These are phyloP conservation scores for Callospermophilus lateralis DNA, from an alignment of 2,113 vertebrate species.

Conservation along the genomic window DNA sequence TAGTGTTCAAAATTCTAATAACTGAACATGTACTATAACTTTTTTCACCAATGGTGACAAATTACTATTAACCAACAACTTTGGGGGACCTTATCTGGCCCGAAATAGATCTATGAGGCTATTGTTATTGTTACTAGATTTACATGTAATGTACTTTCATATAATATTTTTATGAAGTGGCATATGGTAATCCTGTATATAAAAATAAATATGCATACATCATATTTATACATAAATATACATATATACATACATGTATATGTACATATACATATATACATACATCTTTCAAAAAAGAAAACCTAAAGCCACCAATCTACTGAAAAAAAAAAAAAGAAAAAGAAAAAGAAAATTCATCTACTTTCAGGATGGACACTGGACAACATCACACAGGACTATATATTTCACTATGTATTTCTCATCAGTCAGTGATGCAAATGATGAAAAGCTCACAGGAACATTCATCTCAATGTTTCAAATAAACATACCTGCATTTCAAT, in stretches of 20 bases:
- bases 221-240: not conserved
- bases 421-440: not conserved
- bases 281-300: constrained; percentile 23
- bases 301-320: not conserved
- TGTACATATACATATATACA: not conserved
- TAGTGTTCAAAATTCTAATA: not conserved
- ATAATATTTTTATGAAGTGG: constrained; percentile 18
- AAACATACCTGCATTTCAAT: constrained; percentile 23
- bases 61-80: constrained; percentile 18
- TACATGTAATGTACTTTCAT: not conserved
- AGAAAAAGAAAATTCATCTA: constrained; percentile 35
- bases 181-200: not conserved
- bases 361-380: not conserved
- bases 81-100: not conserved
- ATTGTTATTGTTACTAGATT: not conserved
- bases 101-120: not conserved
- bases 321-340: not conserved
- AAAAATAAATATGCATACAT: not conserved
- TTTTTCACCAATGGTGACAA: constrained; percentile 24
- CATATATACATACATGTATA: not conserved
- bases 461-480: not conserved
- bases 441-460: constrained; percentile 33
- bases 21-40: not conserved
- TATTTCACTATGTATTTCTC: constrained; percentile 21
- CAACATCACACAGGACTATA: not conserved